Percentiles rank a stretch among this genome's conserved stretches.
Evolutionary conservation across 2,888 invertebrate species (phyloP).

Genomic region (Parnassius apollo): DNA sequence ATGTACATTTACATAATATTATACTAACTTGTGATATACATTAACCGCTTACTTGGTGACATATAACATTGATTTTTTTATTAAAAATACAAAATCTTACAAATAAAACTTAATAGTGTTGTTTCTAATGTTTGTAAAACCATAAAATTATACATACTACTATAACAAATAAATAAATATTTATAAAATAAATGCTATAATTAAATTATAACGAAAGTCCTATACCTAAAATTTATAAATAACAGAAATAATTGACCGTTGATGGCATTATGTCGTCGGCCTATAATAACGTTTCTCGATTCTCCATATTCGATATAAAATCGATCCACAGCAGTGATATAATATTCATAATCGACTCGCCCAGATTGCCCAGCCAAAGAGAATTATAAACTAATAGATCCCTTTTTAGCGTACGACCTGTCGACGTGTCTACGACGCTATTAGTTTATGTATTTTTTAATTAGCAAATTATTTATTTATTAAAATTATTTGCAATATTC

Average conservation of each 20-base stretch:
- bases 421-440: constrained; percentile 4
- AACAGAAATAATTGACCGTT: background rate
- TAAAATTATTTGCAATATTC: no score
- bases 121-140: no score
- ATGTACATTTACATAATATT: no score
- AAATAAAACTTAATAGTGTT: no score
- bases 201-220: background rate
- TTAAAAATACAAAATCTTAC: no score
- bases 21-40: no score
- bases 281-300: constrained; percentile 36
- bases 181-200: background rate
- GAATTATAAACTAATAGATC: constrained; percentile 43
- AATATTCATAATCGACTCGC: constrained; percentile 58
- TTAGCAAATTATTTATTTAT: no score
- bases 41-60: no score
- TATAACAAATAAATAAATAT: background rate
- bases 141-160: no score
- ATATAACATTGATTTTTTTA: no score
- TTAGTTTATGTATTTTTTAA: no score
- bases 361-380: constrained; percentile 56
- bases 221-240: background rate
- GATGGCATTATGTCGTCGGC: constrained; percentile 17
- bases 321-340: constrained; percentile 48
- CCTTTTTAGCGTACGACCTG: constrained; percentile 37
- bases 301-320: constrained; percentile 38